These are phyloP conservation scores for Zaprionus taronus DNA, from an alignment of 1,140 invertebrate species.

Conservation along the genomic window DNA sequence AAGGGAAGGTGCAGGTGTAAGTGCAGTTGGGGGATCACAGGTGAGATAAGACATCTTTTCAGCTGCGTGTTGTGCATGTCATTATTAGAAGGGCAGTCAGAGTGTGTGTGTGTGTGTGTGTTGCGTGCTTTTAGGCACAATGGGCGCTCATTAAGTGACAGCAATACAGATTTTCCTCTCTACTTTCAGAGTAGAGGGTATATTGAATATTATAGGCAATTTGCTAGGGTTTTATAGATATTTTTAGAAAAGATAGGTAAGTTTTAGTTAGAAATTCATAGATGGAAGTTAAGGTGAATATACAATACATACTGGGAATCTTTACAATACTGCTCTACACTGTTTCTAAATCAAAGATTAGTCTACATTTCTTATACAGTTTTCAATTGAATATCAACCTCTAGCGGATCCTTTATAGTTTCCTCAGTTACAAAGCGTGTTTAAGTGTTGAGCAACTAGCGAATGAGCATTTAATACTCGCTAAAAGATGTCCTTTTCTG, in stretches of 20 bases:
- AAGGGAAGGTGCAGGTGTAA: not conserved
- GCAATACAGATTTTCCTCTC: not conserved
- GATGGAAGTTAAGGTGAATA: too few species aligned
- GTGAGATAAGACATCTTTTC: conserved; percentile 33
- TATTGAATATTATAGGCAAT: not conserved
- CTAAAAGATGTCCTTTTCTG: not conserved
- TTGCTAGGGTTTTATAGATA: not conserved
- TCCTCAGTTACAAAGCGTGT: not conserved
- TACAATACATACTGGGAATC: too few species aligned
- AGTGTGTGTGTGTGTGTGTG: not conserved
- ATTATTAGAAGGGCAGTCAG: conserved; percentile 10
- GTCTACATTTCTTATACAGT: not conserved
- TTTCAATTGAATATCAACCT: too few species aligned
- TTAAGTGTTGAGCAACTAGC: not conserved
- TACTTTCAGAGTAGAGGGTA: not conserved
- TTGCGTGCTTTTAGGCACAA: conserved; percentile 27
- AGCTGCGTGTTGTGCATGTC: conserved; percentile 27
- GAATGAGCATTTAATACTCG: not conserved
- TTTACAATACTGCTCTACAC: too few species aligned
- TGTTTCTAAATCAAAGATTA: too few species aligned
- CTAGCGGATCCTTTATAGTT: not conserved
- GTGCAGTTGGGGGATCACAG: not conserved
- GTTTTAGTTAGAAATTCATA: not conserved
- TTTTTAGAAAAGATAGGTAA: not conserved
- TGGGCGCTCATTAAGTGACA: conserved; percentile 43